phyloP scores from a whole-genome alignment of 2,888 invertebrate genomes.

The Piscicola geometra region DNA sequence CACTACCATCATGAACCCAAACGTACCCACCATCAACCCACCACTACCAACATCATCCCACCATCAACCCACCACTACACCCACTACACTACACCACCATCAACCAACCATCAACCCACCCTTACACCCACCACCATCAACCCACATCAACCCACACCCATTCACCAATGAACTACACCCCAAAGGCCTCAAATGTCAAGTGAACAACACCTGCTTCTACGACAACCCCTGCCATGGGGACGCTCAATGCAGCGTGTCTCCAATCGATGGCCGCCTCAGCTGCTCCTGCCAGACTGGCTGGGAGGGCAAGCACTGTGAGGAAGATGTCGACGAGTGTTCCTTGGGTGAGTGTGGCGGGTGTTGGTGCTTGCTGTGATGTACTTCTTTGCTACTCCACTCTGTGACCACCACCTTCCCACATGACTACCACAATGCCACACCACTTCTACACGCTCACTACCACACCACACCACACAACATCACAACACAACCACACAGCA shows the following conservation, averaged over 20 bases:
- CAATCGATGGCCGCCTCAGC: constrained; percentile 84
- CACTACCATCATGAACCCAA: background rate
- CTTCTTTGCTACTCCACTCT: too few relatives aligned
- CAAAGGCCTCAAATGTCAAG: constrained; percentile 88
- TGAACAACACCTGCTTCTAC: constrained; percentile 87
- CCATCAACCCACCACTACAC: background rate
- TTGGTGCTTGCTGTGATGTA: too few relatives aligned
- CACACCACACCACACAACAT: too few relatives aligned
- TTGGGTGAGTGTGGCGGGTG: constrained; percentile 66
- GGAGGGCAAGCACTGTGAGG: constrained; percentile 76
- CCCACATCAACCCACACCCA: background rate
- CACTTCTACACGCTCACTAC: too few relatives aligned
- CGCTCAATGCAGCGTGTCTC: constrained; percentile 75
- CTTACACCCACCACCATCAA: background rate
- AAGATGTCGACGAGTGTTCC: constrained; percentile 77
- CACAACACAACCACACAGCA: too few relatives aligned
- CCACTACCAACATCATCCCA: too few relatives aligned
- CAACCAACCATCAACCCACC: background rate
- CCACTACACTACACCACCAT: background rate
- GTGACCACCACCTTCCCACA: too few relatives aligned
- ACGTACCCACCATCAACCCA: background rate
- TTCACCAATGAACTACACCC: too few relatives aligned
- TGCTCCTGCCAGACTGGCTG: constrained; percentile 90
- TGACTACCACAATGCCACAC: too few relatives aligned
- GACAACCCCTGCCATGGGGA: constrained; percentile 79